phyloP scores from a whole-genome alignment of 2,888 invertebrate species.

The Encarsia formosa region DNA sequence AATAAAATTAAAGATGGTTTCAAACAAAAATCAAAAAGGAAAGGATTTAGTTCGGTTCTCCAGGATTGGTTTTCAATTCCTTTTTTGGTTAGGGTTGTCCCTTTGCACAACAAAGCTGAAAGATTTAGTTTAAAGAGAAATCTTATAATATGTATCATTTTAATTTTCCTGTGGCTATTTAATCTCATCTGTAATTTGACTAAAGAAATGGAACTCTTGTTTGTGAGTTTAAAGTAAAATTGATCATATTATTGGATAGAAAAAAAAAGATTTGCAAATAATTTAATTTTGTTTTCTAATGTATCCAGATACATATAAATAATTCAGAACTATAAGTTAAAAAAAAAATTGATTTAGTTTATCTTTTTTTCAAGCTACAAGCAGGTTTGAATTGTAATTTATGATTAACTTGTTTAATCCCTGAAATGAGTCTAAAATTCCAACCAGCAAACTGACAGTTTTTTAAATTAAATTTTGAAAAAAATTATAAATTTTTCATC shows the following conservation, averaged over 20 bases:
- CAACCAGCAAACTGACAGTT: too few species aligned
- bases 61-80: conserved; percentile 24
- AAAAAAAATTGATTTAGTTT: not conserved
- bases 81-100: conserved; percentile 21
- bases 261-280: not conserved
- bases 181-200: conserved; percentile 6
- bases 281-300: not conserved
- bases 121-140: not conserved
- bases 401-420: too few species aligned
- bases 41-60: conserved; percentile 17
- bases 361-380: too few species aligned
- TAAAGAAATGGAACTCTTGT: conserved; percentile 6
- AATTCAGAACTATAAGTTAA: not conserved
- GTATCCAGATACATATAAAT: not conserved
- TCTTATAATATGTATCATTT: conserved; percentile 11
- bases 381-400: too few species aligned
- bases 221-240: conserved; percentile 10
- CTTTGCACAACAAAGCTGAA: conserved; percentile 1
- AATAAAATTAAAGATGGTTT: conserved; percentile 15
- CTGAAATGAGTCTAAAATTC: too few species aligned
- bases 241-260: not conserved
- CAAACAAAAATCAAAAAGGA: conserved; percentile 20
- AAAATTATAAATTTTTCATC: too few species aligned
- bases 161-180: conserved; percentile 11
- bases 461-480: too few species aligned